These are phyloP conservation scores for Metaphire vulgaris DNA, from an alignment of 1,140 invertebrate species.

Conservation along the genomic window DNA sequence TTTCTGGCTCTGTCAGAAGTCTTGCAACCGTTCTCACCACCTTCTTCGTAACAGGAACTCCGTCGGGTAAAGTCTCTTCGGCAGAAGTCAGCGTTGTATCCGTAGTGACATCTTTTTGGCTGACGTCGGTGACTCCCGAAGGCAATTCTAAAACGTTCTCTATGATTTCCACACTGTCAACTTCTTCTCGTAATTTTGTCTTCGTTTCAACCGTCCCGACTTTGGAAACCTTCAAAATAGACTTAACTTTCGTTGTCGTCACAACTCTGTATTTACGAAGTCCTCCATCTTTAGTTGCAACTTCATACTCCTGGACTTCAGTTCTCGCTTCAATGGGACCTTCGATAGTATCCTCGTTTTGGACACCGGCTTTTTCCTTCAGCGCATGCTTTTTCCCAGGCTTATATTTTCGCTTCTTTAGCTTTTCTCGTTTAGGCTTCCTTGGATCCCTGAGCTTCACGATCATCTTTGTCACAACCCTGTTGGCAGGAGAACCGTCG, in stretches of 20 bases:
- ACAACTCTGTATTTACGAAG: neutral
- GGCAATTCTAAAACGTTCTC: neutral
- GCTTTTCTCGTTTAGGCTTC: neutral
- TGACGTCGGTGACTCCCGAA: neutral
- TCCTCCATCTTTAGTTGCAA: neutral
- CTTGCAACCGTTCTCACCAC: neutral
- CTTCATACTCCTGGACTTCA: neutral
- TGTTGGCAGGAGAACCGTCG: neutral
- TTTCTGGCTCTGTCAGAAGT: neutral
- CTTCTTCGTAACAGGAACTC: neutral
- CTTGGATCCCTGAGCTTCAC: neutral
- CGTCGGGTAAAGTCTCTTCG: neutral
- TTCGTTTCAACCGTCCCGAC: neutral
- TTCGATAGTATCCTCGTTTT: neutral
- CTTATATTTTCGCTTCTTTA: neutral
- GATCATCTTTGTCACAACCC: neutral
- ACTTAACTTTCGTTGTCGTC: neutral
- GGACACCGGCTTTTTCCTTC: neutral
- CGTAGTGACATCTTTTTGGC: neutral
- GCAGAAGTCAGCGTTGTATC: neutral
- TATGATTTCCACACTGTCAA: neutral
- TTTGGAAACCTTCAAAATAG: neutral
- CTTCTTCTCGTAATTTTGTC: neutral
- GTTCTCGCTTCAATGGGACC: neutral
- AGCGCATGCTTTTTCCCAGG: neutral